These are phyloP conservation scores for Podabrus alpinus DNA, from an alignment of 2,888 invertebrate species.

Conservation along the genomic window DNA sequence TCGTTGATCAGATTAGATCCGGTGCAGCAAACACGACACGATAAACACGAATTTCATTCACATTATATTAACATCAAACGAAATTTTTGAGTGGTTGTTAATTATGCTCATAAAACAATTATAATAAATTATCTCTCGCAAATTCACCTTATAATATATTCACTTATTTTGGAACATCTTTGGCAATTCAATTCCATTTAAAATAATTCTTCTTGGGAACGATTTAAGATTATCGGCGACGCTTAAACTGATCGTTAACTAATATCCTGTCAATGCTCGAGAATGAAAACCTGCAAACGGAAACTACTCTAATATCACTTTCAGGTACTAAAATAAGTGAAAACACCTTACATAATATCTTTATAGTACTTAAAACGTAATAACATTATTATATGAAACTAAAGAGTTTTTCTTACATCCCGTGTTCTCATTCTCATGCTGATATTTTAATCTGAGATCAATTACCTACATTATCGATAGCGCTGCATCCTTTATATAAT, in stretches of 20 bases:
- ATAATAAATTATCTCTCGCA: conserved; percentile 2
- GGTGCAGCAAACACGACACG: conserved; percentile 22
- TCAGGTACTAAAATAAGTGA: too few relatives aligned
- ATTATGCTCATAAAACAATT: conserved; percentile 14
- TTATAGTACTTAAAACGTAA: too few relatives aligned
- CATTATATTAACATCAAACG: conserved; percentile 25
- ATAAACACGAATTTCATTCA: conserved; percentile 29
- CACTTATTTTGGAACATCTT: background rate
- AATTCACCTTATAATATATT: background rate
- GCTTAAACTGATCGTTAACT: background rate
- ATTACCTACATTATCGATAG: too few relatives aligned
- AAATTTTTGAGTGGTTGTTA: conserved; percentile 21
- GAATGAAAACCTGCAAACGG: background rate
- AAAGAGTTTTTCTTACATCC: too few relatives aligned
- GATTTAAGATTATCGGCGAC: too few relatives aligned
- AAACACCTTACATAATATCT: too few relatives aligned
- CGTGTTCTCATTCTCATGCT: too few relatives aligned
- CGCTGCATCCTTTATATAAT: too few relatives aligned
- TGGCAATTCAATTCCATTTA: background rate
- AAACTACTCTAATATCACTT: background rate
- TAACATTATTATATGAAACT: too few relatives aligned
- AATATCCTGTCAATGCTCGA: background rate
- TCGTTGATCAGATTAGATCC: conserved; percentile 28
- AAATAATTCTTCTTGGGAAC: background rate
- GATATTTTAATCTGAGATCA: too few relatives aligned